Evolutionary conservation across 2,888 invertebrate genomes (phyloP), one percentile per base, ranked within the genome.

Genomic region (Pyrgus malvae): DNA sequence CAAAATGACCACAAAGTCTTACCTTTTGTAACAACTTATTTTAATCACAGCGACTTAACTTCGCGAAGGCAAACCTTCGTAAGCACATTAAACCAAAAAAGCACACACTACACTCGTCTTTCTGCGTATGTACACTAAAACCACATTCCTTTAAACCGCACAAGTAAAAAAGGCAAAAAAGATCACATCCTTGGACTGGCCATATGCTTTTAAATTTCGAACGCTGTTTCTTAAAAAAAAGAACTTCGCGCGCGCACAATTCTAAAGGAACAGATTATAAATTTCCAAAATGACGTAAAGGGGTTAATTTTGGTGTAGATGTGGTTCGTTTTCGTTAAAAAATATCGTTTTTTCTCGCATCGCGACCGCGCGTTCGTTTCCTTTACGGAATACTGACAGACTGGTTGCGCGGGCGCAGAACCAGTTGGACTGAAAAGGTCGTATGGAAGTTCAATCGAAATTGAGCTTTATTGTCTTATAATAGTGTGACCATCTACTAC

Each of bases 341-440:
- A 64, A 51, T 67, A 71, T 86, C 83, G 85, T 87, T 83, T 69
- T 57, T 66, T 64, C 70, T 76, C 73, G 80, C 88, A 88, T 88
- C 72, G 86, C 88, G 87, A 77, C 87, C 85, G 83, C 85, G 81
- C 87, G 85, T 67, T 76, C 75, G 69, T 64, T 46, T n/a, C 33
- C 40, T 31, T 16, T 31, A 21, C 38, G 38, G 53, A 31, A 17
- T 63, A 73, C 74, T 70, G 66, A 37, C 55, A 41, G 62, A 61
- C 58, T 54, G 61, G 65, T 66, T 59, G 62, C 57, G 51, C 60
- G 40, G 53, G 63, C 62, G 61, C 62, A 48, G 60, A 55, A 65
- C 67, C 66, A 66, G 70, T 69, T 54, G 56, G 38, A 54, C 61
- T 50, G 72, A 69, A 16, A 80, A 81, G 76, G 79, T 70, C 67